A percentile compares a stretch with the other conserved stretches of the same genome.
Evolutionary conservation across 2,888 invertebrate genomes (phyloP).

Genomic region (Aporophyla lueneburgensis): DNA sequence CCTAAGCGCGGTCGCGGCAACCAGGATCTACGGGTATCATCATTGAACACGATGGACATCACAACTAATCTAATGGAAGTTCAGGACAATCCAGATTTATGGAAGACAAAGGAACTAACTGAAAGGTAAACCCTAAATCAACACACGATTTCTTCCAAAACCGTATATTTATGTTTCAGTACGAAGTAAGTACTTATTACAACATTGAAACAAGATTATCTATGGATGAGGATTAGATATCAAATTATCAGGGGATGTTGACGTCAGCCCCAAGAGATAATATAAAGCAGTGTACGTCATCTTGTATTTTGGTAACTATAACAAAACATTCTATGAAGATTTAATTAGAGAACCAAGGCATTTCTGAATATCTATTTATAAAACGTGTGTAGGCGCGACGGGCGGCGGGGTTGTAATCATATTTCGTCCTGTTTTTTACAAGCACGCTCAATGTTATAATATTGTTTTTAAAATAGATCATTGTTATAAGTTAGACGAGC

Average conservation of each 20-base stretch:
- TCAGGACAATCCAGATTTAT: not conserved
- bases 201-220: constrained; percentile 34
- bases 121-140: not conserved
- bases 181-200: constrained; percentile 4
- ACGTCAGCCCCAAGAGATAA: constrained; percentile 46
- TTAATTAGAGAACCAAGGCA: constrained; percentile 42
- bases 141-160: constrained; percentile 5
- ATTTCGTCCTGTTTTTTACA: constrained; percentile 44
- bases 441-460: constrained; percentile 23
- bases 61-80: too few relatives aligned
- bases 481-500: constrained; percentile 36
- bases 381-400: constrained; percentile 34
- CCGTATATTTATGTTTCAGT: constrained; percentile 4
- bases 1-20: too few relatives aligned
- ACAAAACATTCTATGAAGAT: constrained; percentile 46
- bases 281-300: constrained; percentile 49
- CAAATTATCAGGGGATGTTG: constrained; percentile 37
- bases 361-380: constrained; percentile 48
- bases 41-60: too few relatives aligned
- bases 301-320: constrained; percentile 39
- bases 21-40: too few relatives aligned
- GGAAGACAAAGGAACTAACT: not conserved
- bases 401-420: constrained; percentile 41
- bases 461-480: constrained; percentile 46
- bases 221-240: constrained; percentile 34